Conservation (phyloP, 2,888 invertebrate species). For the Himalopsyche tibetana region DNA sequence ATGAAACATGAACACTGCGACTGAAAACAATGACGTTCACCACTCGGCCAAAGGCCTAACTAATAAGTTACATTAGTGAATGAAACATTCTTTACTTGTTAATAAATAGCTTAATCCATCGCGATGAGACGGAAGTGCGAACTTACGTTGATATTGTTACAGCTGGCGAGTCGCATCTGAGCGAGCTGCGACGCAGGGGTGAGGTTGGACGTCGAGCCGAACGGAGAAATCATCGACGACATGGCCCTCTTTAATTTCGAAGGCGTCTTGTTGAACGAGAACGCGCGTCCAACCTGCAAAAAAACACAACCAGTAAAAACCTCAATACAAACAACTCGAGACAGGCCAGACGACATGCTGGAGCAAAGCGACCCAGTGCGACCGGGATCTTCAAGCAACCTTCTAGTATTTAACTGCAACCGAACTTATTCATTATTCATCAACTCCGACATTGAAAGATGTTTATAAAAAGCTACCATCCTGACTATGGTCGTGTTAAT, state of each 20-base stretch:
- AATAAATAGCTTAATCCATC: not conserved
- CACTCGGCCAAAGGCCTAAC: no score
- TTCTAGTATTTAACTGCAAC: no score
- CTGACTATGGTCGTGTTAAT: no score
- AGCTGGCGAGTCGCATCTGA: conserved; percentile 90
- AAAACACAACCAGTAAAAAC: not conserved
- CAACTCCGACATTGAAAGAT: no score
- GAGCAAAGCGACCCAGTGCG: no score
- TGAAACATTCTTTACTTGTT: not conserved
- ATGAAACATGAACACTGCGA: no score
- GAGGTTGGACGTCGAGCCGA: conserved; percentile 89
- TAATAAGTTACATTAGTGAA: no score
- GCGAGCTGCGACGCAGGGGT: conserved; percentile 90
- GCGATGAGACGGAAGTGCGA: not conserved
- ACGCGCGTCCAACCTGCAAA: conserved; percentile 88
- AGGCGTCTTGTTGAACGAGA: conserved; percentile 97
- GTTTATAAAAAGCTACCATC: no score
- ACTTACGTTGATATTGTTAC: conserved; percentile 90
- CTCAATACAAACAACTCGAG: not conserved
- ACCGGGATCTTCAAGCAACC: no score
- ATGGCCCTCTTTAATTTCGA: conserved; percentile 95
- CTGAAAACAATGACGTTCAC: no score
- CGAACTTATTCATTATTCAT: no score
- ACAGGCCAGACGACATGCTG: not conserved
- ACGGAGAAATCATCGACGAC: conserved; percentile 95